Conservation (phyloP, 2,113 vertebrate species). For the Oenanthe melanoleuca region DNA sequence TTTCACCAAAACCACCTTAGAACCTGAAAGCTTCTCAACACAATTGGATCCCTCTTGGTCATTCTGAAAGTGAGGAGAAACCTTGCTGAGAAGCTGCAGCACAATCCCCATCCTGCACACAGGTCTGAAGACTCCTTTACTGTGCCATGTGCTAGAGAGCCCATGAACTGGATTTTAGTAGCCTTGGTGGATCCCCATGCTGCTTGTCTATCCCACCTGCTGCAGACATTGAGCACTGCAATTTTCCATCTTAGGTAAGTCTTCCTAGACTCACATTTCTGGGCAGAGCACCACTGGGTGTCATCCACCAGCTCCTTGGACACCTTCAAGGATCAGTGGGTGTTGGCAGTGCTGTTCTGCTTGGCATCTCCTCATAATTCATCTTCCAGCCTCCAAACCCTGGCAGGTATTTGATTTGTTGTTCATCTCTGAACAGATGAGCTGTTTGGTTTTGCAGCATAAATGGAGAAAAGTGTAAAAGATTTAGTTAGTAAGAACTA, state of each 20-base stretch:
- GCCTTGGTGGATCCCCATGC: neutral
- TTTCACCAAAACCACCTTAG: neutral
- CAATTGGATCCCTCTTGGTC: neutral
- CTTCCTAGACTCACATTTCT: neutral
- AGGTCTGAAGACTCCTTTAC: neutral
- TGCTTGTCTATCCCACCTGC: neutral
- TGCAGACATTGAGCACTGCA: neutral
- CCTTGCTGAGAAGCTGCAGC: neutral
- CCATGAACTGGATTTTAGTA: neutral
- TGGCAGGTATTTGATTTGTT: neutral
- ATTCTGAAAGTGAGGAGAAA: neutral
- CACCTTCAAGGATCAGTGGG: neutral
- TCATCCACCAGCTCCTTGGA: neutral
- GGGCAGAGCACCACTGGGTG: neutral
- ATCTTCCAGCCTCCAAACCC: neutral
- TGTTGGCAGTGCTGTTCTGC: neutral
- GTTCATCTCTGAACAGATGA: neutral
- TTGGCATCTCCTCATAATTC: neutral
- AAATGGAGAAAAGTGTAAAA: neutral
- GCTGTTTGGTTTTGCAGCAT: neutral
- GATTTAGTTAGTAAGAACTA: neutral
- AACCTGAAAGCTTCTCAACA: neutral
- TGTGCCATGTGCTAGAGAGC: fast-evolving
- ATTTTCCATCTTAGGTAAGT: neutral
- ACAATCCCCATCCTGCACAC: neutral